A percentile compares a stretch with the other conserved stretches of the same genome.
phyloP scores from a whole-genome alignment of 2,797 vertebrate species.

The Galago senegalensis region DNA sequence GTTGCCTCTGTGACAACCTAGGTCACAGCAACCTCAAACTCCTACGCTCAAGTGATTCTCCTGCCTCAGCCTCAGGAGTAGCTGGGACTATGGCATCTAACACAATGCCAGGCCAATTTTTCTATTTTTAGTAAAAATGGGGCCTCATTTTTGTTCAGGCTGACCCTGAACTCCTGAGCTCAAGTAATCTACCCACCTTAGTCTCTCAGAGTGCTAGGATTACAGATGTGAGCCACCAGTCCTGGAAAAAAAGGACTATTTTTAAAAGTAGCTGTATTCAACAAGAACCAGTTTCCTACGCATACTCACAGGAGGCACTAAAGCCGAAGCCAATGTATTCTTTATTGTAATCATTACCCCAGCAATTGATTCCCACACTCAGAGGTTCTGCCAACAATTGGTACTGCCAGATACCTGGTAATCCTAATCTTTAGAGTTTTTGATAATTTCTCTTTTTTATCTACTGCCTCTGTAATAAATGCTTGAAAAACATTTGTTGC shows the following conservation, averaged over 20 bases:
- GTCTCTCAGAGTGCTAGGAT: no score
- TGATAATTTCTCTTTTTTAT: background rate
- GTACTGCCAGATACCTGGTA: background rate
- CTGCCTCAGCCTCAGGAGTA: no score
- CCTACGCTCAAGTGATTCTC: no score
- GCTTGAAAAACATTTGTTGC: background rate
- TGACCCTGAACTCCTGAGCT: no score
- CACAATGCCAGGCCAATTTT: no score
- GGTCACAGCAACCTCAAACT: no score
- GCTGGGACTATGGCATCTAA: no score
- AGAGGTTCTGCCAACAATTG: background rate
- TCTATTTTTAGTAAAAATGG: no score
- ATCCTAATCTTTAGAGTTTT: background rate
- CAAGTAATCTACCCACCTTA: no score
- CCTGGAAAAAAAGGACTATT: background rate
- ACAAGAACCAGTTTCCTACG: conserved; percentile 9
- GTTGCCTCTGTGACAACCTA: no score
- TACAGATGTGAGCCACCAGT: no score
- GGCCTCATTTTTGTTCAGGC: no score
- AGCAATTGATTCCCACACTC: background rate
- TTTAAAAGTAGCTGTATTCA: conserved; percentile 10
- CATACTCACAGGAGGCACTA: background rate
- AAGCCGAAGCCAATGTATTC: background rate
- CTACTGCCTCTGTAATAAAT: background rate
- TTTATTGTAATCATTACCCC: background rate